Base-by-base conservation (phyloP, 2,888 invertebrate species). In the Mesopsocus fuscifrons region DNA sequence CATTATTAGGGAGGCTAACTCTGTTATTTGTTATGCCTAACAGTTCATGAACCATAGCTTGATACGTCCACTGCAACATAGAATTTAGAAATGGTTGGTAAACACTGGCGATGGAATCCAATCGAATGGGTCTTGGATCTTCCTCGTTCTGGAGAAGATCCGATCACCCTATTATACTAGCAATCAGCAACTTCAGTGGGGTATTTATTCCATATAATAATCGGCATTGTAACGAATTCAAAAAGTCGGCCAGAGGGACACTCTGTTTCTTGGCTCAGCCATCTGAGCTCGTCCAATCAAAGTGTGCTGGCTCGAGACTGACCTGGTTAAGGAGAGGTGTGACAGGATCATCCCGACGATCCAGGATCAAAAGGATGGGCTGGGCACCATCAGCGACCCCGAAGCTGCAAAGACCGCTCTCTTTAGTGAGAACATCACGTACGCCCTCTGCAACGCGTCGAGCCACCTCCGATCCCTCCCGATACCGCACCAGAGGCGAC, bases 1-100 rank as follows among this genome's bases (percentile, higher is more conserved):
- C 77, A 20, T 88, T 72, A 49, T 77, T 72, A 1, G 85, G 79
- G 47, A 98, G 70, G 59, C 80, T 87, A 20, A 98, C 94, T 45
- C 95, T 74, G 64, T 94, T 92, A 61, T 92, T 94, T 55, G 77
- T 77, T 49, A 99, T 92, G 0, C 79, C 79, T 33, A 99, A 62
- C 42, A 98, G 62, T 62, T 99, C 97, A 62, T 99, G 98, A 8
- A 99, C 92, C 98, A 99, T 98, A 2, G 98, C 98, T 62, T 99
- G 97, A 64, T 99, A 99, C 0, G 97, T 98, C 98, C 98, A 99
- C 71, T 92, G 72, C 1, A 53, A 54, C 13, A 47, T 44, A 48
- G 49, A 18, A 35, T n/a, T n/a, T n/a, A n/a, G n/a, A n/a, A n/a
- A n/a, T n/a, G n/a, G n/a, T n/a, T n/a, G n/a, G n/a, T n/a, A n/a